phyloP scores from a whole-genome alignment of 2,888 invertebrate genomes.

The Ichneumoninae sp. region DNA sequence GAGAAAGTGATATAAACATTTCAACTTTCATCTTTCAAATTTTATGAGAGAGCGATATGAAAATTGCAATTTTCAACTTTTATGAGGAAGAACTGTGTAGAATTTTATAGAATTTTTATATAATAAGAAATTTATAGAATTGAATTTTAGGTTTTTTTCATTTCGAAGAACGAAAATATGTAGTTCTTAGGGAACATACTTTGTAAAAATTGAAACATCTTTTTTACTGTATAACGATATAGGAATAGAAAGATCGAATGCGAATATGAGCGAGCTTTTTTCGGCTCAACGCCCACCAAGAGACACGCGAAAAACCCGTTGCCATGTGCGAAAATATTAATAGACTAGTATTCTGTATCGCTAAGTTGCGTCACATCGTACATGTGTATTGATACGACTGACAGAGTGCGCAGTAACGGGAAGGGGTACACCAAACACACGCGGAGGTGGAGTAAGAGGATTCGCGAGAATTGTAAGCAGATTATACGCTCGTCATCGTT shows the following conservation, averaged over 20 bases:
- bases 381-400: constrained; percentile 20
- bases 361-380: not conserved
- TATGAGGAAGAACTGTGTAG: too few relatives aligned
- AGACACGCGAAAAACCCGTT: not conserved
- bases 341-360: not conserved
- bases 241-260: constrained; percentile 19
- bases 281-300: not conserved
- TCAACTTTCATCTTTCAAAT: too few relatives aligned
- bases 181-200: too few relatives aligned
- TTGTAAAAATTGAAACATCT: too few relatives aligned
- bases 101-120: too few relatives aligned
- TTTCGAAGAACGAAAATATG: too few relatives aligned
- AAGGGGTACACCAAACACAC: not conserved
- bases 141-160: too few relatives aligned
- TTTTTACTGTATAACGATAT: too few relatives aligned
- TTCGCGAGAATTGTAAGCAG: constrained; percentile 68
- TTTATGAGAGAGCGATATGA: too few relatives aligned
- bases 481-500: constrained; percentile 65
- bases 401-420: not conserved
- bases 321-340: constrained; percentile 5
- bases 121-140: too few relatives aligned
- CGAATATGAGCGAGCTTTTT: constrained; percentile 3
- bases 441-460: constrained; percentile 67
- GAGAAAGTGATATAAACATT: too few relatives aligned
- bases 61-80: too few relatives aligned